Percentiles rank a stretch among this genome's conserved stretches.
These are phyloP conservation scores for Rhinolophus sinicus DNA, from an alignment of 2,113 vertebrate species.

Conservation along the genomic window DNA sequence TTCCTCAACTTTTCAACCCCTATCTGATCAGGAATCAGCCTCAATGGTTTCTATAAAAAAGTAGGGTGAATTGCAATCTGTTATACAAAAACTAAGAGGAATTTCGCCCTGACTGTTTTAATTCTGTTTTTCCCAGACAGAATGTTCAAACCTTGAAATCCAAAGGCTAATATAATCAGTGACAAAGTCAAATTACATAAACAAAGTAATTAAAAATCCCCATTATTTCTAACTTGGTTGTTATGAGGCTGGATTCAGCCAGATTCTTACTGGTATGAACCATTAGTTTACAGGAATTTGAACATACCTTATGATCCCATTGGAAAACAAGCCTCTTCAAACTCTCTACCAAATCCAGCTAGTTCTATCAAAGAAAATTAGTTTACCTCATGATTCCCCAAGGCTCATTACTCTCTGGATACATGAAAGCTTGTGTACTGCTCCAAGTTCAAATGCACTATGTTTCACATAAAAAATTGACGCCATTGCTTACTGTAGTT, in stretches of 20 bases:
- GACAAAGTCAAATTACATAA: constrained; percentile 85
- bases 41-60: constrained; percentile 62
- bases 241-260: constrained; percentile 82
- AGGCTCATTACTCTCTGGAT: constrained; percentile 73
- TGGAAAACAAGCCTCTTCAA: constrained; percentile 84
- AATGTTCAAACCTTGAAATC: constrained; percentile 78
- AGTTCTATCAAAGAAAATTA: constrained; percentile 73
- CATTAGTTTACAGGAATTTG: constrained; percentile 86
- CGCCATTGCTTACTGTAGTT: background rate
- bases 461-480: constrained; percentile 40
- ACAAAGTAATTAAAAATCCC: constrained; percentile 85
- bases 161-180: constrained; percentile 81
- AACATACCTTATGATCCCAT: constrained; percentile 77
- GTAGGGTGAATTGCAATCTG: constrained; percentile 21
- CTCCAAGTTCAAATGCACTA: constrained; percentile 39
- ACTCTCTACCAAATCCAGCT: constrained; percentile 72
- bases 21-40: constrained; percentile 54
- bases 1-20: constrained; percentile 45
- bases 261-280: constrained; percentile 83
- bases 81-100: constrained; percentile 77
- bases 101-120: constrained; percentile 80
- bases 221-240: constrained; percentile 79
- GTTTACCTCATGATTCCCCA: constrained; percentile 76
- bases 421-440: constrained; percentile 54
- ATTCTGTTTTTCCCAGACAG: constrained; percentile 77